Evolutionary conservation across 2,888 invertebrate species (phyloP).

Genomic region (Xanthostigma xanthostigma): DNA sequence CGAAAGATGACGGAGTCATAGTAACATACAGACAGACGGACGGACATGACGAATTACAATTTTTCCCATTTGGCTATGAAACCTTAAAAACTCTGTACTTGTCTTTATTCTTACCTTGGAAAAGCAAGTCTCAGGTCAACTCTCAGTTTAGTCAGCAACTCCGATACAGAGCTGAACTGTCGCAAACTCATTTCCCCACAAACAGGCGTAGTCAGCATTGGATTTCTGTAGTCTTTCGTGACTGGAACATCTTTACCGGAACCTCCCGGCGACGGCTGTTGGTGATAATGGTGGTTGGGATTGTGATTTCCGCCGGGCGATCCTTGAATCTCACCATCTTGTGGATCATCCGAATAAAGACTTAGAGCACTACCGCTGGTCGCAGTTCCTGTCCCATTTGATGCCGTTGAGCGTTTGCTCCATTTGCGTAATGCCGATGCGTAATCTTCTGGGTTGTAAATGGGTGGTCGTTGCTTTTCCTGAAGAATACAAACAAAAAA

Average conservation of each 20-base stretch:
- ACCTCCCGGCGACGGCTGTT: background rate
- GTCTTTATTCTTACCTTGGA: slow-evolving; percentile 66
- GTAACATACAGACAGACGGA: no score
- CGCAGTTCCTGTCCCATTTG: slow-evolving; percentile 19
- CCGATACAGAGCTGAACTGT: slow-evolving; percentile 76
- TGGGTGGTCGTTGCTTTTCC: slow-evolving; percentile 75
- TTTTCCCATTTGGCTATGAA: no score
- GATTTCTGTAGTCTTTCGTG: slow-evolving; percentile 38
- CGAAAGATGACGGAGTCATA: no score
- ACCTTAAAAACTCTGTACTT: no score
- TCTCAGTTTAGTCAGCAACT: slow-evolving; percentile 70
- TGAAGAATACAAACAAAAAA: slow-evolving; percentile 21
- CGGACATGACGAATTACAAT: no score
- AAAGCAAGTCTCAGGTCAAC: slow-evolving; percentile 76
- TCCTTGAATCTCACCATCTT: background rate
- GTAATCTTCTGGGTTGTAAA: slow-evolving; percentile 85
- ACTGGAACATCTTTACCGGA: slow-evolving; percentile 3
- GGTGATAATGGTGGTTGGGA: background rate
- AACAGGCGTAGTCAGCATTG: slow-evolving; percentile 44
- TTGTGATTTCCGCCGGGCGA: background rate
- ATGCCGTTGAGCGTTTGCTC: slow-evolving; percentile 46
- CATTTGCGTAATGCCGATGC: slow-evolving; percentile 66
- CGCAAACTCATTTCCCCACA: slow-evolving; percentile 75
- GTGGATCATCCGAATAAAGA: background rate
- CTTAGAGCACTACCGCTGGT: slow-evolving; percentile 13